These are phyloP conservation scores for Caenorhabditis sinica DNA, from an alignment of 2,888 invertebrate species.

Conservation along the genomic window DNA sequence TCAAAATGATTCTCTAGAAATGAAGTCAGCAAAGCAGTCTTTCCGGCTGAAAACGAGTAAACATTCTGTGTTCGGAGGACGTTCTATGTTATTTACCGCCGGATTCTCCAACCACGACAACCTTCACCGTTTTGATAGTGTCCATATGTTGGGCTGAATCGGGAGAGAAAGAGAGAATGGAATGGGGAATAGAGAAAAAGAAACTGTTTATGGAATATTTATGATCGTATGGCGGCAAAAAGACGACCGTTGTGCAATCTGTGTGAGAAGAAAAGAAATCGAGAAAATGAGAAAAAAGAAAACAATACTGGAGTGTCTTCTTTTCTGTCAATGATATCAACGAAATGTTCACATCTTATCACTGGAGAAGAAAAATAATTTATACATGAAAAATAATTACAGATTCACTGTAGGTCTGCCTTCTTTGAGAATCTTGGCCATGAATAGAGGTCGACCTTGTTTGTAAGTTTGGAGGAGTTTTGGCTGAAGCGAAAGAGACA, in stretches of 20 bases:
- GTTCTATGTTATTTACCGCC: slow-evolving; percentile 48
- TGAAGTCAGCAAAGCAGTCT: slow-evolving; percentile 70
- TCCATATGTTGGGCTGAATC: slow-evolving; percentile 48
- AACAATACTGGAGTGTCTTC: slow-evolving; percentile 28
- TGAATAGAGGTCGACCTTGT: slow-evolving; percentile 42
- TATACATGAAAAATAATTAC: slow-evolving; percentile 8
- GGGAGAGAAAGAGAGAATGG: background rate
- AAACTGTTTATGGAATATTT: slow-evolving; percentile 54
- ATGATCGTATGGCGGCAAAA: slow-evolving; percentile 16
- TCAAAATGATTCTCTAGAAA: slow-evolving; percentile 73
- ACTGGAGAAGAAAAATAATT: background rate
- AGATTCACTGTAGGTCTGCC: slow-evolving; percentile 35
- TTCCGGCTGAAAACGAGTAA: slow-evolving; percentile 66
- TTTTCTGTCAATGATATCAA: slow-evolving; percentile 17
- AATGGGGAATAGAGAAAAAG: slow-evolving; percentile 21
- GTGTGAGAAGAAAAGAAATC: slow-evolving; percentile 33
- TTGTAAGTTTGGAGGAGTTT: slow-evolving; percentile 56
- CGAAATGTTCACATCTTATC: slow-evolving; percentile 38
- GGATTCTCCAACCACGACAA: slow-evolving; percentile 72
- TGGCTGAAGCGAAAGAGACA: slow-evolving; percentile 52
- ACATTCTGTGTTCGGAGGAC: background rate
- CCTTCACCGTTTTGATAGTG: slow-evolving; percentile 68
- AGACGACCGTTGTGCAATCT: slow-evolving; percentile 43
- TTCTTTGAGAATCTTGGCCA: slow-evolving; percentile 52
- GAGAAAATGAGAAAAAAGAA: slow-evolving; percentile 33